Conservation (phyloP, 2,888 invertebrate genomes). For the Pristionchus arcanus region DNA sequence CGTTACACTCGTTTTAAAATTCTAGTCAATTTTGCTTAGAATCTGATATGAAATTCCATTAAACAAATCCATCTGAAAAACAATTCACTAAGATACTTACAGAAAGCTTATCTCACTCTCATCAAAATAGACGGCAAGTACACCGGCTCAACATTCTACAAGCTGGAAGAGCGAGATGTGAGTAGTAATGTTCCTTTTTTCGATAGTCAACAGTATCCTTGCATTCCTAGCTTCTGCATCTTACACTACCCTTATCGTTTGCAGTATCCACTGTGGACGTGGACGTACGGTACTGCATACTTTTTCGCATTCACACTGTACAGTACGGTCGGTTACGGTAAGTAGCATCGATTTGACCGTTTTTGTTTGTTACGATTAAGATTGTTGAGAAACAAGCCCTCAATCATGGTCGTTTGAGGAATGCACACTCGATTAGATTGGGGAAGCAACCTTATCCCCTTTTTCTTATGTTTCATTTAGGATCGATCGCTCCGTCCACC, state of each 20-base stretch:
- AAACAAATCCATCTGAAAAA: background rate
- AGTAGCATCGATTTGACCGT: too few relatives aligned
- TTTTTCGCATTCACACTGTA: slow-evolving; percentile 44
- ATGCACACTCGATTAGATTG: too few relatives aligned
- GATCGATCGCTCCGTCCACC: slow-evolving; percentile 39
- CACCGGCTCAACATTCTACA: slow-evolving; percentile 43
- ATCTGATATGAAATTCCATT: too few relatives aligned
- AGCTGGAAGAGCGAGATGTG: slow-evolving; percentile 33
- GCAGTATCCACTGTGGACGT: slow-evolving; percentile 26
- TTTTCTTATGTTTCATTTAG: too few relatives aligned
- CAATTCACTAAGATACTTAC: background rate
- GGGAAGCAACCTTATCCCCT: too few relatives aligned
- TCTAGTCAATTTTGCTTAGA: too few relatives aligned
- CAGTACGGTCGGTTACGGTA: slow-evolving; percentile 53
- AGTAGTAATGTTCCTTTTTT: background rate
- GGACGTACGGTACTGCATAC: slow-evolving; percentile 37
- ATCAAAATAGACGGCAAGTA: slow-evolving; percentile 46
- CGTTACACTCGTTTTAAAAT: too few relatives aligned
- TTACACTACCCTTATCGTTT: background rate
- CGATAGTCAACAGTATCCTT: background rate
- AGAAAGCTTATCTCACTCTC: slow-evolving; percentile 27
- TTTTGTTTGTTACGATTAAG: background rate
- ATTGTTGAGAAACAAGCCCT: too few relatives aligned
- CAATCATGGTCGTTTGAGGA: too few relatives aligned
- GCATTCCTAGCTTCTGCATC: too few relatives aligned